Base-by-base conservation (phyloP, 2,888 invertebrate species). In the Helicoverpa assulta region DNA sequence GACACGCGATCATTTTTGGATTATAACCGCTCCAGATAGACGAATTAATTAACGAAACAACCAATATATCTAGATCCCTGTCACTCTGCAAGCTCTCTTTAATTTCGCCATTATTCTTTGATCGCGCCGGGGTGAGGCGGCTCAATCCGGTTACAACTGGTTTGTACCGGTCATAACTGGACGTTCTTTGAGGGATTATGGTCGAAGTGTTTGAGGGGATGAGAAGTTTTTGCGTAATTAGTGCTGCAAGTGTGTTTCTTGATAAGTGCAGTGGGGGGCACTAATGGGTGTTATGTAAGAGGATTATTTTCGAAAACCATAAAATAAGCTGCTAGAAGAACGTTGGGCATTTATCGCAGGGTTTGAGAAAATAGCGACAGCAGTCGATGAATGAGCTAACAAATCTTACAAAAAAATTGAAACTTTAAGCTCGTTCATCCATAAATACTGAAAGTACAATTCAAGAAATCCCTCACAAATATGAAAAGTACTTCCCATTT, bases 131-230 rank as follows among this genome's bases (percentile, higher is more conserved):
- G 82, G 82, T 55, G 75, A 54, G 76, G 76, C 78, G 81, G 61
- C 12, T 84, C 88, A 71, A 51, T 26, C 69, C 83, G 78, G 73
- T 78, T 68, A 54, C 21, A 64, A 55, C 26, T 55, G 77, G 71
- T 66, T 80, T 90, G 91, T 91, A 77, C 76, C 68, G 84, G 86
- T 85, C 86, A 86, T 88, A 89, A 91, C 92, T 93, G 94, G 94
- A 92, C 94, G 92, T 93, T 93, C 94, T 95, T 94, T 95, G 94
- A 93, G 90, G 92, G 94, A 93, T 95, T 93, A 93, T 89, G 89
- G 86, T 88, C 26, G 78, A 59, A 71, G 81, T 90, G 90, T 92
- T 90, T 90, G 88, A 85, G 92, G 91, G 91, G 89, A 87, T 83
- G 90, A 87, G 90, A 90, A 90, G 93, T 94, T 95, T 93, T 94